Evolutionary conservation across 2,888 invertebrate genomes (phyloP).

Genomic region (Tupiocoris notatus): DNA sequence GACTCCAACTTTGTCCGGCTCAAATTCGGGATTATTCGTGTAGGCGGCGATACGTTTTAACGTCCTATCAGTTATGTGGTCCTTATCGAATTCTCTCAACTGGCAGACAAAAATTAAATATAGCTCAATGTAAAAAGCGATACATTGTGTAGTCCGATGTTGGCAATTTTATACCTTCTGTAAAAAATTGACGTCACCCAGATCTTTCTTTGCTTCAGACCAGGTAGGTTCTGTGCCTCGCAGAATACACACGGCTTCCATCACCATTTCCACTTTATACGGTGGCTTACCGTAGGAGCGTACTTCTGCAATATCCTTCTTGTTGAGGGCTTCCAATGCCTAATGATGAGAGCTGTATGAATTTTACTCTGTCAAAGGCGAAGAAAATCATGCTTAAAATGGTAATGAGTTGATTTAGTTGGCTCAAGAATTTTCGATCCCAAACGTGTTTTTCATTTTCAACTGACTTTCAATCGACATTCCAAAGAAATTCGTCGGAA

Average conservation of each 20-base stretch:
- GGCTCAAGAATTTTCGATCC: no score
- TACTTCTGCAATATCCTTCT: constrained; percentile 85
- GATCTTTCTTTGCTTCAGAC: constrained; percentile 81
- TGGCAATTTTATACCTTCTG: constrained; percentile 57
- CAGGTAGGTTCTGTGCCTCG: constrained; percentile 76
- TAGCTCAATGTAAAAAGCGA: no score
- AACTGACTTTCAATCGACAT: no score
- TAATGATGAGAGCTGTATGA: constrained; percentile 51
- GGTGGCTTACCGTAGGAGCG: constrained; percentile 88
- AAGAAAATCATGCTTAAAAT: no score
- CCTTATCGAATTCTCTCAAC: constrained; percentile 81
- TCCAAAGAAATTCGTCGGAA: no score
- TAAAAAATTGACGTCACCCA: constrained; percentile 77
- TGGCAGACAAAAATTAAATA: constrained; percentile 55
- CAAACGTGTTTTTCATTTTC: no score
- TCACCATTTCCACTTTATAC: constrained; percentile 80
- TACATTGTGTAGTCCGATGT: no score
- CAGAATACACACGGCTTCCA: constrained; percentile 86
- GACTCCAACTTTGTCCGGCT: constrained; percentile 80
- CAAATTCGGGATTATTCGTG: constrained; percentile 77
- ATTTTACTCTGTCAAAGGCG: no score
- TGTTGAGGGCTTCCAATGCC: constrained; percentile 76
- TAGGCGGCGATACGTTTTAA: constrained; percentile 77
- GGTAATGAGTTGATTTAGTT: no score
- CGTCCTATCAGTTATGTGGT: constrained; percentile 79